phyloP scores from a whole-genome alignment of 2,888 invertebrate species.

The Cryptosula pallasiana region DNA sequence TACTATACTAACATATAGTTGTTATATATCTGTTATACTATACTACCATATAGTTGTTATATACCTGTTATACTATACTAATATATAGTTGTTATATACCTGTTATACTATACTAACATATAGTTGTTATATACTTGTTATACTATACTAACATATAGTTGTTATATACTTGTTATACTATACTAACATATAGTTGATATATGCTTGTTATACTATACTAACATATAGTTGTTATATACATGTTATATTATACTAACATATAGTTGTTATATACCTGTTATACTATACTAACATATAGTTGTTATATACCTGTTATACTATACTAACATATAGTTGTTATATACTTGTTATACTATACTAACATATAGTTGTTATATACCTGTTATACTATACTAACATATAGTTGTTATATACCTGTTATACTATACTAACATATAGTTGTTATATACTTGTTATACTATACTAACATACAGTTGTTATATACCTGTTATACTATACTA shows the following conservation, averaged over 20 bases:
- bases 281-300: background rate
- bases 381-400: background rate
- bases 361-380: background rate
- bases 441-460: too few relatives aligned
- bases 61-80: background rate
- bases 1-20: background rate
- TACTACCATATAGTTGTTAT: background rate
- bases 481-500: background rate
- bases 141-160: background rate
- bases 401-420: background rate
- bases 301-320: too few relatives aligned
- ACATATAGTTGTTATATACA: background rate
- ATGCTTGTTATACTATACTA: background rate
- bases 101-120: background rate
- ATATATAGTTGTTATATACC: background rate
- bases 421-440: background rate
- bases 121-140: background rate
- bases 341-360: background rate
- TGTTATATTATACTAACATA: background rate
- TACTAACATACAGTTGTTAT: background rate
- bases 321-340: background rate
- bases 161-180: too few relatives aligned
- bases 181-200: background rate
- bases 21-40: too few relatives aligned
- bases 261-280: background rate